Evolutionary conservation across 2,113 vertebrate genomes (phyloP).

Genomic region (Quiscalus mexicanus): DNA sequence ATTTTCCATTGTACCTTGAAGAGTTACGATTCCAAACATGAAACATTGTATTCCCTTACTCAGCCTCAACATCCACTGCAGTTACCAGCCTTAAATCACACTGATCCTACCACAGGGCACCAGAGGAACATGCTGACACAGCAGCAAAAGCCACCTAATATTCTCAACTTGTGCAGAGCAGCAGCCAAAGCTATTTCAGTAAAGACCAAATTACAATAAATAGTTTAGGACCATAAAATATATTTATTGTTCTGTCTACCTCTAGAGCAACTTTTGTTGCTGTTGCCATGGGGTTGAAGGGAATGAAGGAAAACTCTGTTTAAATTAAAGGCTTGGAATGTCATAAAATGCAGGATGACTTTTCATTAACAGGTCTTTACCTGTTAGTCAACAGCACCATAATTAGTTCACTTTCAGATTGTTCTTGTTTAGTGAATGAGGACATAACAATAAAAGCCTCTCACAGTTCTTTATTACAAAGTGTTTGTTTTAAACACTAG

Average conservation of each 20-base stretch:
- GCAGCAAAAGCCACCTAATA: background rate
- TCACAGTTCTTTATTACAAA: background rate
- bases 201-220: background rate
- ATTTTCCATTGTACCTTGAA: background rate
- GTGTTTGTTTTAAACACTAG: background rate
- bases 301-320: background rate
- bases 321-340: background rate
- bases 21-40: background rate
- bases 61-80: background rate
- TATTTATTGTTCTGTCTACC: background rate
- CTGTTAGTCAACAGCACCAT: background rate
- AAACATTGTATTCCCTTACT: background rate
- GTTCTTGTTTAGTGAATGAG: background rate
- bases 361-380: slow-evolving; percentile 23
- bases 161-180: background rate
- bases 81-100: background rate
- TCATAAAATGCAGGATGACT: background rate
- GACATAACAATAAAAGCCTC: background rate
- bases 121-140: background rate
- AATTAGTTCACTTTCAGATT: background rate
- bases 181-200: background rate
- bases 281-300: background rate
- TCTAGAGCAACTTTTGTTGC: slow-evolving; percentile 8
- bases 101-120: background rate
- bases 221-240: background rate